Evolutionary conservation across 2,113 vertebrate genomes (phyloP).

Genomic region (Ophthalmolycus amberensis): DNA sequence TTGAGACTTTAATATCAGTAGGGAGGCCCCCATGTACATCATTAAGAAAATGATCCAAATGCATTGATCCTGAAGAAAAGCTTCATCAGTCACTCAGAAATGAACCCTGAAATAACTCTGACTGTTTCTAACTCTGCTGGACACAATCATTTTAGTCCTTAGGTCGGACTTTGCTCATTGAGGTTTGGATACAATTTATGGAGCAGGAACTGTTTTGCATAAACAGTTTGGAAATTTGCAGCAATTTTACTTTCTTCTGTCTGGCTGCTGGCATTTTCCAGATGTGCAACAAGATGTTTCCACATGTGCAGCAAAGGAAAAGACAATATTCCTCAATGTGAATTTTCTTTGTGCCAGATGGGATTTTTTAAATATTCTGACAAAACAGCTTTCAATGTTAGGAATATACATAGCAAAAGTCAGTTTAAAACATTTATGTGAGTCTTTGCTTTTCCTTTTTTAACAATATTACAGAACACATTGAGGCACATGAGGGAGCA

Average conservation of each 20-base stretch:
- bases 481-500: background rate
- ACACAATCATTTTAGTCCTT: constrained; percentile 38
- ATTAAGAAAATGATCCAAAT: background rate
- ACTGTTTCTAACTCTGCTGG: constrained; percentile 9
- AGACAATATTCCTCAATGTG: constrained; percentile 48
- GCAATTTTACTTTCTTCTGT: constrained; percentile 78
- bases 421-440: constrained; percentile 9
- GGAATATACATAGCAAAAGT: constrained; percentile 11
- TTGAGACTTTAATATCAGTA: background rate
- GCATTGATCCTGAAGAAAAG: background rate
- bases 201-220: constrained; percentile 80
- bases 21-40: background rate
- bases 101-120: constrained; percentile 20
- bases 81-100: constrained; percentile 14
- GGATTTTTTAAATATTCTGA: constrained; percentile 13
- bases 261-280: constrained; percentile 77
- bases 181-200: constrained; percentile 71
- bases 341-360: constrained; percentile 31
- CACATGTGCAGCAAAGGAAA: constrained; percentile 77
- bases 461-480: background rate
- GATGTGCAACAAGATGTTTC: constrained; percentile 82
- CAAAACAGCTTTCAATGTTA: constrained; percentile 13
- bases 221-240: constrained; percentile 78
- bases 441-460: background rate
- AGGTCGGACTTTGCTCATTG: constrained; percentile 47